Percentiles rank a stretch among this genome's conserved stretches.
Evolutionary conservation across 2,113 vertebrate species (phyloP).

Genomic region (Montifringilla adamsi): DNA sequence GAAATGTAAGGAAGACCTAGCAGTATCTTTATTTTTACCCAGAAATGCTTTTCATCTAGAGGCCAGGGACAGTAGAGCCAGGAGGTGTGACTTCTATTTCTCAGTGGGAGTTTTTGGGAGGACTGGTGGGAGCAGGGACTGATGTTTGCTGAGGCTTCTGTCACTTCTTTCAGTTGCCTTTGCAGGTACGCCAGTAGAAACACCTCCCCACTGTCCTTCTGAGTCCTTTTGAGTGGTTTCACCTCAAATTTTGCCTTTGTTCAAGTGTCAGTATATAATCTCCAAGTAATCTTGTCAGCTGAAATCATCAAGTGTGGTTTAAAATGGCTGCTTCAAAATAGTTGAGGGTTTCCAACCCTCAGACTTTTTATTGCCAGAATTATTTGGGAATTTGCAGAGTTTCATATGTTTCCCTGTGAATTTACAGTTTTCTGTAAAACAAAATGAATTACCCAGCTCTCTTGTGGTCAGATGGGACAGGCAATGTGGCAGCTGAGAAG

Average conservation of each 20-base stretch:
- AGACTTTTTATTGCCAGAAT: background rate
- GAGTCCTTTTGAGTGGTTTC: background rate
- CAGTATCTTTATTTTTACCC: background rate
- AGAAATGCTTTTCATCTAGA: background rate
- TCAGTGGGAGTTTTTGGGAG: background rate
- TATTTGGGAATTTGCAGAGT: background rate
- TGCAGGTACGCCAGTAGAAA: background rate
- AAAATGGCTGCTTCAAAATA: background rate
- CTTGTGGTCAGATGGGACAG: background rate
- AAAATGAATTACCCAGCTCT: background rate
- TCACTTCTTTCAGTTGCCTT: background rate
- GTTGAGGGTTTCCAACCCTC: background rate
- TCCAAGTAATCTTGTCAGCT: background rate
- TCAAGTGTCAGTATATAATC: background rate
- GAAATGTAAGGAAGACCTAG: background rate
- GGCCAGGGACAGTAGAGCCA: background rate
- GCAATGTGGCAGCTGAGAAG: fast-evolving
- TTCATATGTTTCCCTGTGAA: background rate
- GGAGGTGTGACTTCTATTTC: background rate
- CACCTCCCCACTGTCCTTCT: background rate
- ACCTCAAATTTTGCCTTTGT: background rate
- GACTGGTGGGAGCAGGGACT: background rate
- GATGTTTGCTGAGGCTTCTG: background rate
- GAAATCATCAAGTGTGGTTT: background rate
- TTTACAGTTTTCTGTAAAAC: background rate